A percentile compares a stretch with the other conserved stretches of the same genome.
Conservation (phyloP, 2,113 vertebrate genomes). For the Megaceryle maxima region DNA sequence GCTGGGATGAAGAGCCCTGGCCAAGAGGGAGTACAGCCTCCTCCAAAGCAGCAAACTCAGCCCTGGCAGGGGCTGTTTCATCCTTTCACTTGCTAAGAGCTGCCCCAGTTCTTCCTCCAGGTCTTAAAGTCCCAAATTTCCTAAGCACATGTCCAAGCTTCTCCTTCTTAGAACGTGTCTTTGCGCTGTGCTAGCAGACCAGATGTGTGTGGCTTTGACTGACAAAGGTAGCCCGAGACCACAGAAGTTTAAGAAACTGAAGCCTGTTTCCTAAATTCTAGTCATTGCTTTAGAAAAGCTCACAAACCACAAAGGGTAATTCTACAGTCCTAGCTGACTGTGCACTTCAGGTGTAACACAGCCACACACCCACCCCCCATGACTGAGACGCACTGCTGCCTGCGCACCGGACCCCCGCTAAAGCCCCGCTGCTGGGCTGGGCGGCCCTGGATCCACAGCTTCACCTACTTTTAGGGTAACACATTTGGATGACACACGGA, state of each 20-base stretch:
- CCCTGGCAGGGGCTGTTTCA: background rate
- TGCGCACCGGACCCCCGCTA: rapidly evolving
- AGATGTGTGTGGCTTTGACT: rapidly evolving
- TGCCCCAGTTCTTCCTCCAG: background rate
- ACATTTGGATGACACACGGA: background rate
- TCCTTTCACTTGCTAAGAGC: rapidly evolving
- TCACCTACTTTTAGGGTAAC: background rate
- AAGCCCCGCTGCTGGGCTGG: background rate
- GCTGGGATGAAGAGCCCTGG: background rate
- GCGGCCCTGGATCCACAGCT: background rate
- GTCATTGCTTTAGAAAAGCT: rapidly evolving
- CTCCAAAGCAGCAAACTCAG: background rate
- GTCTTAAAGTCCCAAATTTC: background rate
- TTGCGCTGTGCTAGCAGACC: background rate
- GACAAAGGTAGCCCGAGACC: background rate
- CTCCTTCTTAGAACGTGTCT: background rate
- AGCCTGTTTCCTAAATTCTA: background rate
- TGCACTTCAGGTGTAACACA: too few species aligned
- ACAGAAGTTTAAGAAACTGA: background rate
- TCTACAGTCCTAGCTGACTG: background rate
- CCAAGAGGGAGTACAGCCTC: background rate
- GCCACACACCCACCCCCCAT: background rate
- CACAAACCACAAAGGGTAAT: too few species aligned
- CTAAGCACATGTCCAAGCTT: background rate
- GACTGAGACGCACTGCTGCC: background rate